Percentiles rank a stretch among this genome's conserved stretches.
These are phyloP conservation scores for Engraulis encrasicolus DNA, from an alignment of 2,113 vertebrate species.

Conservation along the genomic window DNA sequence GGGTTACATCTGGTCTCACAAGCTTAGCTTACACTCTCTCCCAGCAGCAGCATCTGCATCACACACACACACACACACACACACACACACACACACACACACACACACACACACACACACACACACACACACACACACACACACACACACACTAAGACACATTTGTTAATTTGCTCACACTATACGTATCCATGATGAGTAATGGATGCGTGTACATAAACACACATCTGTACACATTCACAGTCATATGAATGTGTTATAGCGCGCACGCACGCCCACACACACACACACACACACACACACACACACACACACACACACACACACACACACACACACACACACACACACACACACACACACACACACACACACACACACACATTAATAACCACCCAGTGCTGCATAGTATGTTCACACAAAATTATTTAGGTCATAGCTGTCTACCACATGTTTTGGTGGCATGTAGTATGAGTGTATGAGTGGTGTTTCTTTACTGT, in stretches of 20 bases:
- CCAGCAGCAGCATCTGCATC: neutral
- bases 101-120: conserved; percentile 4
- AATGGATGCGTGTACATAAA: too few species aligned
- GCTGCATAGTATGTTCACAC: too few species aligned
- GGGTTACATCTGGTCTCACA: neutral
- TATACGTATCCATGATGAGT: too few species aligned
- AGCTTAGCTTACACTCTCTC: neutral
- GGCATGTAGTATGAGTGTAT: too few species aligned
- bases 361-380: neutral
- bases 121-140: neutral
- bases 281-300: neutral
- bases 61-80: conserved; percentile 1
- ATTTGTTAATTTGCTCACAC: too few species aligned
- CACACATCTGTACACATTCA: too few species aligned
- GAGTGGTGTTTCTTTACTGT: too few species aligned
- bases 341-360: neutral
- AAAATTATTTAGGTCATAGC: too few species aligned
- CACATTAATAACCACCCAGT: neutral
- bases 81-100: conserved; percentile 4
- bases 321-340: neutral
- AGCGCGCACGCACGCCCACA: too few species aligned
- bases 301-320: neutral
- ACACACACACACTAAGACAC: neutral
- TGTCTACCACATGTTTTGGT: too few species aligned
- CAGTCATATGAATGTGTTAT: too few species aligned